A percentile compares a stretch with the other conserved stretches of the same genome.
Conservation (phyloP, 2,888 invertebrate genomes). For the Ceramica pisi region DNA sequence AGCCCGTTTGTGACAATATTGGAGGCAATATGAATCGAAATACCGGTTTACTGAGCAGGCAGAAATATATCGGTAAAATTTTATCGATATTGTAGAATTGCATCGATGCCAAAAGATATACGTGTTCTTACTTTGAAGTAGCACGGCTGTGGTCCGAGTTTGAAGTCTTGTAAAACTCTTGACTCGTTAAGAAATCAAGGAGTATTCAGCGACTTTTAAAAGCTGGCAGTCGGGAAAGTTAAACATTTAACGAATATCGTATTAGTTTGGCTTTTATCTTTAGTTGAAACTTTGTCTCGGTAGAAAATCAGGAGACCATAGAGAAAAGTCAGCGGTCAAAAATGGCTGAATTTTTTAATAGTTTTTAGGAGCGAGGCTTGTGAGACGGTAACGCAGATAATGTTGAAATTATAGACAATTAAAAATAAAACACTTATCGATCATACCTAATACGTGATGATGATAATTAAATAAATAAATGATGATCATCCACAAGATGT, state of each 20-base stretch:
- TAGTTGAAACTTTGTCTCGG: not conserved
- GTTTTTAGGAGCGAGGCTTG: too few relatives aligned
- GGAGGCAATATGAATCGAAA: conserved; percentile 41
- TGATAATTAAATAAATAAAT: too few relatives aligned
- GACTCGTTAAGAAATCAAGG: conserved; percentile 35
- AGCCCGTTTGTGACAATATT: conserved; percentile 45
- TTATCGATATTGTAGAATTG: conserved; percentile 32
- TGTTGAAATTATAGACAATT: not conserved
- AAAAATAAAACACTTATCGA: not conserved
- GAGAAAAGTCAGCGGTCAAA: not conserved
- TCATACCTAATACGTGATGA: not conserved
- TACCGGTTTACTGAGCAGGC: conserved; percentile 32
- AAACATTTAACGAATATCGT: conserved; percentile 1
- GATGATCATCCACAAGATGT: not conserved
- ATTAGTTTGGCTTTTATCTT: not conserved
- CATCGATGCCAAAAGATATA: conserved; percentile 44
- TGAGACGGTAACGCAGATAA: not conserved
- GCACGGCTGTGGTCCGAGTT: not conserved
- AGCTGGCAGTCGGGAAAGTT: not conserved
- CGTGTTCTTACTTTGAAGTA: conserved; percentile 48
- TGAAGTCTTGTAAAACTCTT: conserved; percentile 13
- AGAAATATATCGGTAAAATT: conserved; percentile 34
- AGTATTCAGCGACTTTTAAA: conserved; percentile 18
- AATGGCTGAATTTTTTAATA: not conserved
- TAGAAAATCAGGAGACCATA: not conserved